Conservation (phyloP, 2,888 invertebrate species). For the Chloromyia formosa region DNA sequence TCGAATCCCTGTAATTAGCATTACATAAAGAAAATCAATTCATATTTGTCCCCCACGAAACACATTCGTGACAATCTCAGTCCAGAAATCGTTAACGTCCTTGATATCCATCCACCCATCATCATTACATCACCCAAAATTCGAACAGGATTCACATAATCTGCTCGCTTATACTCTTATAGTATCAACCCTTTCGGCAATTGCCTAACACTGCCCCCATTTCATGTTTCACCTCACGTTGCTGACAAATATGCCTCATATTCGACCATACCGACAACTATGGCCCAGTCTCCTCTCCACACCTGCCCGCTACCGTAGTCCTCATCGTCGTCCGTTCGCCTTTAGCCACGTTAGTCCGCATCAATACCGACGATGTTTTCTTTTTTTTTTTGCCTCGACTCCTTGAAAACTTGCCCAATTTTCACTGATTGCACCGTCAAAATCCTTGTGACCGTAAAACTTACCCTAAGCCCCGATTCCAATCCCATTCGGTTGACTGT, state of each 20-base stretch:
- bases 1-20: too few species aligned
- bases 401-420: slow-evolving; percentile 28
- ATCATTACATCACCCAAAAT: slow-evolving; percentile 12
- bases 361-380: not conserved
- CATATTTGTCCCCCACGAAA: too few species aligned
- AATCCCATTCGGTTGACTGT: not conserved
- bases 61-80: too few species aligned
- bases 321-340: not conserved
- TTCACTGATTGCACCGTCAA: slow-evolving; percentile 37
- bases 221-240: not conserved
- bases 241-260: not conserved
- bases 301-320: not conserved
- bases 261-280: not conserved
- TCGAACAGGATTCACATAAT: not conserved
- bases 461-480: slow-evolving; percentile 15
- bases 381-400: not conserved
- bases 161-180: not conserved
- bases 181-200: slow-evolving; percentile 8
- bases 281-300: not conserved
- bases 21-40: too few species aligned
- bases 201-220: slow-evolving; percentile 5
- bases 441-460: slow-evolving; percentile 25
- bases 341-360: slow-evolving; percentile 3
- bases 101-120: not conserved
- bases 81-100: not conserved